Percentiles rank a stretch among this genome's conserved stretches.
Evolutionary conservation across 2,888 invertebrate genomes (phyloP).

Genomic region (Zygogramma bicolorata): DNA sequence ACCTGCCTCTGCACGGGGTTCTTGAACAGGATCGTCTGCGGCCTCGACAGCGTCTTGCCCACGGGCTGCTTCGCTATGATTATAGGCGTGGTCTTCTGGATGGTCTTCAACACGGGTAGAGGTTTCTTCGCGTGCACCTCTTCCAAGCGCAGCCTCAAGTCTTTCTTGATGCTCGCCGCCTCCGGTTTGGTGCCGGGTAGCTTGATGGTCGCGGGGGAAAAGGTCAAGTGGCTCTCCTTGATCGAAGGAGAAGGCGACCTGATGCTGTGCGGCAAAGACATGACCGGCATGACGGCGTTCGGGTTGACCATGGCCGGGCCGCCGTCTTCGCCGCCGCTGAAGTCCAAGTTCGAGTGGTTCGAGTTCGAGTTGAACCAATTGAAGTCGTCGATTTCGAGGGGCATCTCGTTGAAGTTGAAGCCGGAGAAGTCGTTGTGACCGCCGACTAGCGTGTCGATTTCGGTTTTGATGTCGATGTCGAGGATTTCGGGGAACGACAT

Average conservation of each 20-base stretch:
- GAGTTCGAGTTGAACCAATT: slow-evolving; percentile 67
- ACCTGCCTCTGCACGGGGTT: slow-evolving; percentile 52
- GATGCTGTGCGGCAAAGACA: slow-evolving; percentile 67
- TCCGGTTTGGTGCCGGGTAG: slow-evolving; percentile 70
- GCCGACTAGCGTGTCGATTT: slow-evolving; percentile 84
- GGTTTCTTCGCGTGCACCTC: slow-evolving; percentile 55
- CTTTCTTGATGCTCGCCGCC: slow-evolving; percentile 74
- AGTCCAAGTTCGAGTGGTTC: slow-evolving; percentile 75
- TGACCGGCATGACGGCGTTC: slow-evolving; percentile 88
- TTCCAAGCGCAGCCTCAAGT: slow-evolving; percentile 73
- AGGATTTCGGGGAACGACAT: slow-evolving; percentile 89
- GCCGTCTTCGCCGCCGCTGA: slow-evolving; percentile 74
- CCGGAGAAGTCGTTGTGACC: slow-evolving; percentile 76
- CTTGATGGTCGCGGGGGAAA: slow-evolving; percentile 79
- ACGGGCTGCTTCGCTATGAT: slow-evolving; percentile 61
- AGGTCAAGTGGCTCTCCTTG: slow-evolving; percentile 79
- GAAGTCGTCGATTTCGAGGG: slow-evolving; percentile 73
- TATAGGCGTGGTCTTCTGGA: slow-evolving; percentile 63
- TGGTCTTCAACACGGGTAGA: slow-evolving; percentile 54
- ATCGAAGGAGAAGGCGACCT: slow-evolving; percentile 75
- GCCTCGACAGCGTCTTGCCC: slow-evolving; percentile 56
- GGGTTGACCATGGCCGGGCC: slow-evolving; percentile 83
- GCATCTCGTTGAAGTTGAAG: slow-evolving; percentile 74
- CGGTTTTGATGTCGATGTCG: slow-evolving; percentile 89
- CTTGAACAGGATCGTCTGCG: slow-evolving; percentile 55